Evolutionary conservation across 2,113 vertebrate genomes (phyloP).

Genomic region (Gadus chalcogrammus): DNA sequence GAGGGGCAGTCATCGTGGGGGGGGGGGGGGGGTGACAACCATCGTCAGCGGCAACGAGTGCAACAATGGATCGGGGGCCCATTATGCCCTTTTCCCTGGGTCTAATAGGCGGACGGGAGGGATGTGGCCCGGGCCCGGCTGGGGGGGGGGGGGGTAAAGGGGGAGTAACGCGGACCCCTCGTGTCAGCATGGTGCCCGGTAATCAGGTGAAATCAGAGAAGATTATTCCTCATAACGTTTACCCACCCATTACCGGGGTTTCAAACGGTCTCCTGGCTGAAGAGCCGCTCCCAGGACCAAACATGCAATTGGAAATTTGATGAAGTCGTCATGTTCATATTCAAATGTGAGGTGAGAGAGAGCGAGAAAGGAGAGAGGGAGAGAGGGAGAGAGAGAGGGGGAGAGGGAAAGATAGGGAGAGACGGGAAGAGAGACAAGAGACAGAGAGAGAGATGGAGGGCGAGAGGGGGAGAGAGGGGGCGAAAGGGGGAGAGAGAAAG

Average conservation of each 20-base stretch:
- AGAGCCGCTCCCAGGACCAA: slow-evolving; percentile 67
- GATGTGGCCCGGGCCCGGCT: slow-evolving; percentile 49
- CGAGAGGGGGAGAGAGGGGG: too few species aligned
- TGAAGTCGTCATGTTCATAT: slow-evolving; percentile 72
- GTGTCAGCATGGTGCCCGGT: slow-evolving; percentile 71
- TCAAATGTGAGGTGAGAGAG: slow-evolving; percentile 48
- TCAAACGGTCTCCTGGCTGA: slow-evolving; percentile 68
- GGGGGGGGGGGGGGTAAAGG: slow-evolving; percentile 33
- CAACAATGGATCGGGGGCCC: slow-evolving; percentile 66
- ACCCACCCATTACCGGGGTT: slow-evolving; percentile 72
- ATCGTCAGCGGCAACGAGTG: slow-evolving; percentile 59
- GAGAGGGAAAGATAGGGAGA: too few species aligned
- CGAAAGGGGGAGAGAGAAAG: too few species aligned
- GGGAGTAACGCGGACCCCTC: slow-evolving; percentile 51
- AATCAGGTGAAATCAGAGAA: slow-evolving; percentile 81
- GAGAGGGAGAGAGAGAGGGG: too few species aligned
- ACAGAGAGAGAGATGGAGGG: too few species aligned
- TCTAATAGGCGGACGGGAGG: slow-evolving; percentile 67
- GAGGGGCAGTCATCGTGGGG: slow-evolving; percentile 54
- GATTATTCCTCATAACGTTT: slow-evolving; percentile 80
- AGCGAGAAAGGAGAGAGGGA: too few species aligned
- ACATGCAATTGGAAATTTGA: slow-evolving; percentile 72
- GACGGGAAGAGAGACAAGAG: too few species aligned
- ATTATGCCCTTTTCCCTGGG: slow-evolving; percentile 61
- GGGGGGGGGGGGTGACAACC: slow-evolving; percentile 37